These are phyloP conservation scores for Himalopsyche anomala DNA, from an alignment of 2,888 invertebrate species.

Conservation along the genomic window DNA sequence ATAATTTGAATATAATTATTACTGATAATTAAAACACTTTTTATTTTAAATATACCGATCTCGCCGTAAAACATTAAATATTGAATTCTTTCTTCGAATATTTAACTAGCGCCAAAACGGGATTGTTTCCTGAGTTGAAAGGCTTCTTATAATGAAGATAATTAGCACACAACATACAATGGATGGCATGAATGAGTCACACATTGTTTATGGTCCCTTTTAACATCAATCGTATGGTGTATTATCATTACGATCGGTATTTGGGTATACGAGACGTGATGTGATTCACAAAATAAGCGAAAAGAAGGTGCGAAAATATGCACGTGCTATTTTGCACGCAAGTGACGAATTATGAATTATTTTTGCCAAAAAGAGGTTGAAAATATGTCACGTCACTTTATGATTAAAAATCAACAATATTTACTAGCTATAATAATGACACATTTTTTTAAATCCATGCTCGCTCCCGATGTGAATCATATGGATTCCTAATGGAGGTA, in stretches of 20 bases:
- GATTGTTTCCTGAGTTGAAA: neutral
- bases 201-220: slow-evolving; percentile 21
- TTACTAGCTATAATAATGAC: neutral
- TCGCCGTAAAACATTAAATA: neutral
- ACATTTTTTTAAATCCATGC: too few species aligned
- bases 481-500: too few species aligned
- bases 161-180: slow-evolving; percentile 12
- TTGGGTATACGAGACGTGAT: slow-evolving; percentile 1
- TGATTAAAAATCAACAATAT: neutral
- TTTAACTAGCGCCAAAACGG: neutral
- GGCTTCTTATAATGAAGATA: neutral
- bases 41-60: neutral
- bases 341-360: neutral
- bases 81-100: neutral
- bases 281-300: neutral
- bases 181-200: neutral
- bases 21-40: neutral
- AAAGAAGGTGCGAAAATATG: slow-evolving; percentile 9
- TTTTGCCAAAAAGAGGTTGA: neutral
- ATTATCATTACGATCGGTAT: slow-evolving; percentile 1
- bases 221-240: neutral
- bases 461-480: too few species aligned
- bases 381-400: neutral
- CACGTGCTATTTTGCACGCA: slow-evolving; percentile 20
- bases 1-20: neutral